Evolutionary conservation across 2,113 vertebrate species (phyloP).

Genomic region (Amphiprion percula): DNA sequence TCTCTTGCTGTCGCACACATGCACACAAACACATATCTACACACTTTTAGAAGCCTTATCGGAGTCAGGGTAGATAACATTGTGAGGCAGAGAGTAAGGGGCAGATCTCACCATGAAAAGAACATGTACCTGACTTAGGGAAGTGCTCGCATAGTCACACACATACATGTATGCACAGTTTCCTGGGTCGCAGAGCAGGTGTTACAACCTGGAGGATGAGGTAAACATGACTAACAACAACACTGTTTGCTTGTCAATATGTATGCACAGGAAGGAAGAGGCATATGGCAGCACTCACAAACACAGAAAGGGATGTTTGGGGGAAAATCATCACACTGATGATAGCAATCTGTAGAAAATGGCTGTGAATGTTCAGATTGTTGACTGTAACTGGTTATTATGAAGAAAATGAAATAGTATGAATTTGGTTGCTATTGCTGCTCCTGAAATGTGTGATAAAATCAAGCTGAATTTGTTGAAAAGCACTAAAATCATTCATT

Average conservation of each 20-base stretch:
- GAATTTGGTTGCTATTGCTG: too few relatives aligned
- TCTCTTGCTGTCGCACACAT: not conserved
- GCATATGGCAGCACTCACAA: not conserved
- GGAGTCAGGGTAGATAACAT: constrained; percentile 60
- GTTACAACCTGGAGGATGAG: constrained; percentile 39
- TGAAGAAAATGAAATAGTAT: not conserved
- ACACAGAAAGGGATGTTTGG: not conserved
- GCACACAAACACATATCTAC: constrained; percentile 8
- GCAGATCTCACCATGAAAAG: constrained; percentile 58
- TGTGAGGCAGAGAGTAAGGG: constrained; percentile 42
- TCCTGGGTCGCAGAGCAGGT: constrained; percentile 50
- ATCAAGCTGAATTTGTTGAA: too few relatives aligned
- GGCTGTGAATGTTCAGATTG: not conserved
- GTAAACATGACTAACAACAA: constrained; percentile 11
- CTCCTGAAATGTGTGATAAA: too few relatives aligned
- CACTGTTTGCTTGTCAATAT: not conserved
- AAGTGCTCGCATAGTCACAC: not conserved
- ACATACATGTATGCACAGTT: constrained; percentile 1
- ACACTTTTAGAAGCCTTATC: constrained; percentile 61
- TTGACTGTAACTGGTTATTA: not conserved
- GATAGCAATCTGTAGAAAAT: constrained; percentile 10
- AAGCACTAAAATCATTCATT: not conserved
- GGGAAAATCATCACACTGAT: not conserved
- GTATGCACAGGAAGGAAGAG: constrained; percentile 8
- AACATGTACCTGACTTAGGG: constrained; percentile 40